These are phyloP conservation scores for Gopherus flavomarginatus DNA, from an alignment of 2,113 vertebrate species.

Conservation along the genomic window DNA sequence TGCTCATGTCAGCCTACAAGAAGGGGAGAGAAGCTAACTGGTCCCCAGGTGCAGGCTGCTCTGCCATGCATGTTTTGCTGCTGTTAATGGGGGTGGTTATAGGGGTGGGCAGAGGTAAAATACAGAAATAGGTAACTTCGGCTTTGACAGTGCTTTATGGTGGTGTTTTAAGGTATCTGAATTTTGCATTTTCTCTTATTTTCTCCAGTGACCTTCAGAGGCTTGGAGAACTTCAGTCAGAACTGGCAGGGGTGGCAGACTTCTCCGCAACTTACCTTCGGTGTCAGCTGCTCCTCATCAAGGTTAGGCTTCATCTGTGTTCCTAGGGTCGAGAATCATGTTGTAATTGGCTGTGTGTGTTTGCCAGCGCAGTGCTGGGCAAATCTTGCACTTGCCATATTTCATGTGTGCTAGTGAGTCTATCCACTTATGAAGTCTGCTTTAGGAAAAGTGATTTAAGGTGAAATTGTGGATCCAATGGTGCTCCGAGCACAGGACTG, in stretches of 20 bases:
- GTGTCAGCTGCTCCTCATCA: constrained; percentile 95
- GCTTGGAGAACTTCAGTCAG: constrained; percentile 94
- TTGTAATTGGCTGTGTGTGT: not conserved
- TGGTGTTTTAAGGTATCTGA: not conserved
- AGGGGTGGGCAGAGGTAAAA: not conserved
- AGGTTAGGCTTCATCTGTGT: constrained; percentile 77
- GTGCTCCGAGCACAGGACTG: not conserved
- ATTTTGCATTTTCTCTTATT: not conserved
- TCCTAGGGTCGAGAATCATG: not conserved
- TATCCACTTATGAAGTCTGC: not conserved
- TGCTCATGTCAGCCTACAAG: not conserved
- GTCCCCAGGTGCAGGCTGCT: constrained; percentile 17
- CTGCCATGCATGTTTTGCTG: not conserved
- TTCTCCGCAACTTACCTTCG: constrained; percentile 95
- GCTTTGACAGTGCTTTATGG: not conserved
- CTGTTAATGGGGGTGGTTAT: not conserved
- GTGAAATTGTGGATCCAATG: not conserved
- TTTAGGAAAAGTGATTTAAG: not conserved
- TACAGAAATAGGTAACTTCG: not conserved
- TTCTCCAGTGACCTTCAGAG: constrained; percentile 90
- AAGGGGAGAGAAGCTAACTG: not conserved
- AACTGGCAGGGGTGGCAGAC: constrained; percentile 93
- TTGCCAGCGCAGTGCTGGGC: not conserved
- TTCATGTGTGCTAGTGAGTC: not conserved
- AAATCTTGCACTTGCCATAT: accelerated